These are phyloP conservation scores for Tigriopus californicus DNA, from an alignment of 2,888 invertebrate species.

Conservation along the genomic window DNA sequence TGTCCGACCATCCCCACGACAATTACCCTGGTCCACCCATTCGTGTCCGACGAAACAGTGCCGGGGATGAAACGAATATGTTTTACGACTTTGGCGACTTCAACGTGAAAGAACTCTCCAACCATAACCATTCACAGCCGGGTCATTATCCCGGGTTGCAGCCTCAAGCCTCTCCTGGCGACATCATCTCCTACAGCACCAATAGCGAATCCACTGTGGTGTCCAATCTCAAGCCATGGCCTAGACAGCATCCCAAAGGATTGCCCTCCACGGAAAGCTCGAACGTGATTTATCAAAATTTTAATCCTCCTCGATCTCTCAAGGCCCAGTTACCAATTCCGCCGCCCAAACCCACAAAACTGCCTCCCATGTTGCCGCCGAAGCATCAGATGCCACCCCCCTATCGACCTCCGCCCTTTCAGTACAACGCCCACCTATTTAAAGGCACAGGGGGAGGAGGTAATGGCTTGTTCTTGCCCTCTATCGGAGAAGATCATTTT, in stretches of 20 bases:
- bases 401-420: not conserved
- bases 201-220: not conserved
- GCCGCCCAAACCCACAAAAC: not conserved
- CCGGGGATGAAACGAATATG: not conserved
- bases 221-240: not conserved
- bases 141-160: not conserved
- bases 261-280: not conserved
- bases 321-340: not conserved
- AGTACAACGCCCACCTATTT: not conserved
- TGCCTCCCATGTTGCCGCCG: not conserved
- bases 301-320: not conserved
- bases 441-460: too few relatives aligned
- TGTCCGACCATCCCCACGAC: not conserved
- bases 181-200: slow-evolving; percentile 1
- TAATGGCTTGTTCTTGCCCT: not conserved
- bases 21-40: not conserved
- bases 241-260: not conserved
- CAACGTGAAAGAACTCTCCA: not conserved
- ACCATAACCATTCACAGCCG: not conserved
- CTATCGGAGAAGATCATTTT: not conserved
- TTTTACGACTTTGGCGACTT: not conserved
- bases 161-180: not conserved
- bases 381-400: not conserved
- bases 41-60: not conserved
- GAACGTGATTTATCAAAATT: not conserved